phyloP scores from a whole-genome alignment of 2,888 invertebrate genomes.

The Epinotia ramella region DNA sequence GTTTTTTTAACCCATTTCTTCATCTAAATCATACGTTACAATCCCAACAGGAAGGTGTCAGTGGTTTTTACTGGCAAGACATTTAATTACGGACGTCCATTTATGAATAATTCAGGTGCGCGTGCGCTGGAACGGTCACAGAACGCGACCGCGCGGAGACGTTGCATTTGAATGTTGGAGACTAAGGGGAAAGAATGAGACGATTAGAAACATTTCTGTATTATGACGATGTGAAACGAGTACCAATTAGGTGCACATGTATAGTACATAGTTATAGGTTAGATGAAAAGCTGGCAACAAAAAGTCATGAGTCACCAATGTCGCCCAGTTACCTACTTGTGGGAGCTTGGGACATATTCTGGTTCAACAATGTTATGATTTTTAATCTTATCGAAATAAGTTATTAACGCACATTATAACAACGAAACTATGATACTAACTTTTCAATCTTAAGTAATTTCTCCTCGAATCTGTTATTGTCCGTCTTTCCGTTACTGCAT shows the following conservation, averaged over 20 bases:
- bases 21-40: constrained; percentile 55
- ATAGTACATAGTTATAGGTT: not conserved
- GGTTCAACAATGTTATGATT: too few relatives aligned
- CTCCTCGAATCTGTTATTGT: constrained; percentile 4
- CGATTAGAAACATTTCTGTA: not conserved
- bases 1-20: constrained; percentile 46
- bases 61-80: constrained; percentile 76
- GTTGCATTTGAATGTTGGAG: constrained; percentile 40
- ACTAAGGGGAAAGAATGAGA: constrained; percentile 26
- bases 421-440: not conserved
- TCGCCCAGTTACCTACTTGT: not conserved
- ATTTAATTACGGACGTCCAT: constrained; percentile 73
- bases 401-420: not conserved
- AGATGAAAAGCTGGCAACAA: not conserved
- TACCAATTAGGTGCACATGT: too few relatives aligned
- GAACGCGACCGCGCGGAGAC: constrained; percentile 73
- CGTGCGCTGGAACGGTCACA: constrained; percentile 80
- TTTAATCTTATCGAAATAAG: too few relatives aligned
- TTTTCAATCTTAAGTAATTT: not conserved
- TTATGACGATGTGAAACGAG: not conserved
- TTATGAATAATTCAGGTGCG: constrained; percentile 80
- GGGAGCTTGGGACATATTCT: too few relatives aligned
- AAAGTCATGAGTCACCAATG: too few relatives aligned
- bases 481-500: constrained; percentile 23
- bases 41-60: constrained; percentile 76